Evolutionary conservation across 2,888 invertebrate species (phyloP), one percentile per base, ranked within the genome.

Genomic region (Hoplodrina ambigua): DNA sequence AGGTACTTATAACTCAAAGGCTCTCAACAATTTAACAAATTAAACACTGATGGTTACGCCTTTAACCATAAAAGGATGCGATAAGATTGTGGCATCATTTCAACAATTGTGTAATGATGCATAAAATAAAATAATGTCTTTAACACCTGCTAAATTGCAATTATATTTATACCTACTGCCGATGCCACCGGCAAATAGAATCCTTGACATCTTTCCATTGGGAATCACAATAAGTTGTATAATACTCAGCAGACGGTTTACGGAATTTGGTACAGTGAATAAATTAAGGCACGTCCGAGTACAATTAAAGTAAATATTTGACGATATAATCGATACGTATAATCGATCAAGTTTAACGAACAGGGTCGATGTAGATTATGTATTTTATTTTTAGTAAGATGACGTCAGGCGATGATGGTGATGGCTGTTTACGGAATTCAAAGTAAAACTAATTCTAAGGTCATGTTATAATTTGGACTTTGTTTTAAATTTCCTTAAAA

Each of bases 151-250:
- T 86, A 81, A 83, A 83, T 81, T 82, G 72, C 76, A 83, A 80
- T 85, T 82, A 78, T 78, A 81, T 80, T 83, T 81, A 78, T 74
- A 73, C 46, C 46, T 46, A 46, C 72, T 75, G 72, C 74, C 71
- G 76, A 74, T 78, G 77, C 74, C 73, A 65, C 69, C 70, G 60
- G 66, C 65, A 70, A 72, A 75, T 75, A 85, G 70, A 66, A 80
- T 62, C 91, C 92, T 91, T 92, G 92, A 90, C 91, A 90, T 86
- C 78, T 87, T 85, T 85, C 63, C 69, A 65, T 70, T 54, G 67
- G 79, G 81, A 85, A 85, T 78, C 79, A 78, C 75, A 82, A 78
- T 76, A 78, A 75, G 72, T 76, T 73, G 60, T 69, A 69, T 71
- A 71, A 71, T 72, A 20, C 63, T 57, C 53, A 69, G 64, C 70